Evolutionary conservation across 2,888 invertebrate species (phyloP), one percentile per base, ranked within the genome.

Genomic region (Hirtodrosophila histrioides): DNA sequence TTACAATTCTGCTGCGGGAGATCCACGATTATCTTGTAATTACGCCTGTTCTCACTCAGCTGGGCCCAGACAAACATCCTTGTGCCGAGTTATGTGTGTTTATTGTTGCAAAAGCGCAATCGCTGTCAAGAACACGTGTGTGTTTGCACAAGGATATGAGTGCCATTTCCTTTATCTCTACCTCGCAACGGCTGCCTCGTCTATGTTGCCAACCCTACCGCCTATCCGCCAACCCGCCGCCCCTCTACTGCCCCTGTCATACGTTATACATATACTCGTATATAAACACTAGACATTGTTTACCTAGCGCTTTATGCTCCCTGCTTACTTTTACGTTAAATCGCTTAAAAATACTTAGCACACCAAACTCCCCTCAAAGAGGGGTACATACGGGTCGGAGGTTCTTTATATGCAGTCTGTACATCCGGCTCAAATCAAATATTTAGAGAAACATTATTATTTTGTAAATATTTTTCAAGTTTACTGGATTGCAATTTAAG

Each of bases 101-200:
- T 58, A 60, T 82, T 79, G 71, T 61, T 68, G 75, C 66, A 78
- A 80, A 80, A 85, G 79, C 85, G 79, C 81, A 86, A 80, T 84
- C 81, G 85, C 84, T 82, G 83, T 84, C 84, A 78, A 78, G 78
- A 81, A 78, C 85, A 88, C 88, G 86, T 85, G 86, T 76, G 86
- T 88, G 78, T 86, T 85, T 85, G 86, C 76, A 76, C 76, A 88
- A 85, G 85, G 85, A 88, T 86, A 69, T 75, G 64, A 60, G 71
- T 56, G 62, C 60, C 70, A 60, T 86, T 86, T 77, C 66, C 88
- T 80, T 69, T 78, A 78, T 75, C 86, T 80, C 50, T 56, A 50
- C 65, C 45, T 62, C 48, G 45, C 45, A 53, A 35, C 44, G 43
- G 33, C 37, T 37, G 12, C 23, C 12, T 41, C 33, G 10, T 31